Base-by-base conservation (phyloP, 2,113 vertebrate genomes). In the Mustela nigripes region DNA sequence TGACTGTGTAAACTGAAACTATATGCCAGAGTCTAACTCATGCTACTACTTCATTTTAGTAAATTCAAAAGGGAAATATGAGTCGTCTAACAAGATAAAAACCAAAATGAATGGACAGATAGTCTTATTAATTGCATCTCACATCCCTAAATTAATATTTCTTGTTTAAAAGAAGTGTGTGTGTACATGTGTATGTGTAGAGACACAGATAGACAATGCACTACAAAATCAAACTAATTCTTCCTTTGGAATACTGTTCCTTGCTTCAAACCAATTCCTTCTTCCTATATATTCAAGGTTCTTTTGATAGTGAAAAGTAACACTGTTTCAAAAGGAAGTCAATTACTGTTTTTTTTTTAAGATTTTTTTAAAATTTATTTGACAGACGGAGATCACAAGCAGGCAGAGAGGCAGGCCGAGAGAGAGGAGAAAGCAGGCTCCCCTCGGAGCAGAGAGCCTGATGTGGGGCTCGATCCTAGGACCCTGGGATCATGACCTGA, bases 301-400 rank as follows among this genome's bases (percentile, higher is more conserved):
- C 39, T 48, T 94, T 79, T 94, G 91, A 63, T 31, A 89, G 33
- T 7, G 90, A 9, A 92, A 96, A 87, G 95, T 67, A 91, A 97
- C 67, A 97, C 6, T 73, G 62, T 85, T 94, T 96, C 93, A 93
- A 93, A 89, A 18, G 74, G 22, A 96, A 74, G 33, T 50, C 48
- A 95, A 60, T 56, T 80, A 88, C 11, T 89, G 15, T 5, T 53
- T 62, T 15, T 16, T 76, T 71, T 82, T 94, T 22, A 89, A 48
- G 45, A 48, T 48, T 48, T 48, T 42, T 42, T 42, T 5, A 4
- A 42, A 42, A 48, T 48, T 48, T 48, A 48, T 48, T 48, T 48
- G 45, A 11, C 45, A 42, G 42, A 42, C 42, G 10, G 45, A 48
- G 45, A 48, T 48, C 45, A 48, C 45, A 48, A 48, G 45, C 9